phyloP scores from a whole-genome alignment of 2,888 invertebrate genomes.

The Perizoma flavofasciatum region DNA sequence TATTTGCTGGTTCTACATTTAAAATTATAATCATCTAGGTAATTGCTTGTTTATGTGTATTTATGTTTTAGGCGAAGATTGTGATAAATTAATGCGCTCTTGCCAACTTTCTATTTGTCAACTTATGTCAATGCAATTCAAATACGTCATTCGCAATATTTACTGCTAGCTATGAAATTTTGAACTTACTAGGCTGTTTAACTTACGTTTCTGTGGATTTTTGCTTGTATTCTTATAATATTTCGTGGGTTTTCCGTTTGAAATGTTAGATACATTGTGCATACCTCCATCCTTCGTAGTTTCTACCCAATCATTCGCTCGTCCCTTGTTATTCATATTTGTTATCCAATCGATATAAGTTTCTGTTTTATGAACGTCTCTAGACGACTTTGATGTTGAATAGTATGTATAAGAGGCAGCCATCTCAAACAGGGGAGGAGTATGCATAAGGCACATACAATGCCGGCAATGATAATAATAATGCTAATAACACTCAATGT shows the following conservation, averaged over 20 bases:
- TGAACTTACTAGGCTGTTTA: no score
- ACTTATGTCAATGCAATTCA: background rate
- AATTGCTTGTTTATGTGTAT: slow-evolving; percentile 2
- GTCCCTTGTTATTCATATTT: slow-evolving; percentile 54
- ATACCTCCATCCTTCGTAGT: no score
- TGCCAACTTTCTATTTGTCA: background rate
- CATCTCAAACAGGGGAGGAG: slow-evolving; percentile 61
- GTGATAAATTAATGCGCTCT: background rate
- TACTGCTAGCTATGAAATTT: no score
- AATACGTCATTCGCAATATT: no score
- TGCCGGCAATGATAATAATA: no score
- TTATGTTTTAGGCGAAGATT: background rate
- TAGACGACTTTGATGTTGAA: slow-evolving; percentile 56
- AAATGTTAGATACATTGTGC: no score
- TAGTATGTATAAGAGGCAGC: slow-evolving; percentile 58
- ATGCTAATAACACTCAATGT: no score
- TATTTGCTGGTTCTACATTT: slow-evolving; percentile 4
- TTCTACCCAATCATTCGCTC: slow-evolving; percentile 24
- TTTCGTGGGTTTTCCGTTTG: no score
- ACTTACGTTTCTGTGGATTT: background rate
- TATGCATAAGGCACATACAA: no score
- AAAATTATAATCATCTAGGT: slow-evolving; percentile 4
- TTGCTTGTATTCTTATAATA: no score
- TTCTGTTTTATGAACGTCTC: slow-evolving; percentile 37
- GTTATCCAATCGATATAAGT: slow-evolving; percentile 62